A percentile compares a stretch with the other conserved stretches of the same genome.
These are phyloP conservation scores for Sebastiscus tertius DNA, from an alignment of 2,797 vertebrate species.

Conservation along the genomic window DNA sequence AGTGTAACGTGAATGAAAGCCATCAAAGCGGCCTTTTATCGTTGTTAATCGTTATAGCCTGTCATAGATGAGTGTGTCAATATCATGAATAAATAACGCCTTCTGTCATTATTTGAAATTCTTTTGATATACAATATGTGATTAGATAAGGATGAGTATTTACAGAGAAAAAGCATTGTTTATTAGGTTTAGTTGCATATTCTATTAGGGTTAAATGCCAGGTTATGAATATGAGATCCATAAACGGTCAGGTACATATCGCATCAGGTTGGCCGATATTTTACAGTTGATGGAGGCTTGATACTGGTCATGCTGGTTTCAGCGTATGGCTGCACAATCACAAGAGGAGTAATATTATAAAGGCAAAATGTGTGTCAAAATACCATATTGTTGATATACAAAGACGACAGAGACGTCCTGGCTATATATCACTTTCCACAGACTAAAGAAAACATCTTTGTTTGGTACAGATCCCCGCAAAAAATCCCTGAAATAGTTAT, in stretches of 20 bases:
- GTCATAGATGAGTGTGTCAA: not conserved
- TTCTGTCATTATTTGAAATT: not conserved
- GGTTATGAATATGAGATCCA: not conserved
- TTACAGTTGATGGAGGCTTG: not conserved
- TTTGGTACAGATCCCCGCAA: no score
- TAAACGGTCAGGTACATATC: not conserved
- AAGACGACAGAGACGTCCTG: no score
- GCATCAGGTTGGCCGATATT: not conserved
- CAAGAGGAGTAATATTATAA: no score
- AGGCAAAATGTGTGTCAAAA: no score
- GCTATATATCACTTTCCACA: no score
- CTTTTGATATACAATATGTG: not conserved
- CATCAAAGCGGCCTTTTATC: not conserved
- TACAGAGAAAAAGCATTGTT: not conserved
- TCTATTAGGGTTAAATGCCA: not conserved
- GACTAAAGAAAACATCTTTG: no score
- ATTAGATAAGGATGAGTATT: not conserved
- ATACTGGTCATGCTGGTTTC: not conserved
- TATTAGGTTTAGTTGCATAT: not conserved
- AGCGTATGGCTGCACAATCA: not conserved
- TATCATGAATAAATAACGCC: not conserved
- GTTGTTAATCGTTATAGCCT: not conserved
- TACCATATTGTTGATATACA: no score
- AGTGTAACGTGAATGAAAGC: not conserved
- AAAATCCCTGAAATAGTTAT: no score